Evolutionary conservation across 2,888 invertebrate genomes (phyloP), one percentile per base, ranked within the genome.

Genomic region (Thyatira batis): DNA sequence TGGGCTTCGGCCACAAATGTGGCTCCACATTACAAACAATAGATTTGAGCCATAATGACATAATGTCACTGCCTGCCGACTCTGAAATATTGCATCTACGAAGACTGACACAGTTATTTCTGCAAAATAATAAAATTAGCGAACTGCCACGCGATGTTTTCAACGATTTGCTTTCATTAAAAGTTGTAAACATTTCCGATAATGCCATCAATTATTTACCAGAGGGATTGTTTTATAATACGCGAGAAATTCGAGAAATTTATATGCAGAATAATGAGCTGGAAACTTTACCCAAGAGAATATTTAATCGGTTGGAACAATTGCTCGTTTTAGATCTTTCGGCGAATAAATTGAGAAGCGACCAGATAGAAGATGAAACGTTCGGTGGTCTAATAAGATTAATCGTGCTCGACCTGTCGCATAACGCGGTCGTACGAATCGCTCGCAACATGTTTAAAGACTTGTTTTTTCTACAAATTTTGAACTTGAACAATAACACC

Each of bases 181-280:
- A 96, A 73, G 94, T 96, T 50, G 92, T 98, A 53, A 97, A 98
- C 86, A 90, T 98, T 61, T 97, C 97, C 52, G 95, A 96, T 86
- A 98, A 98, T 84, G 94, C 95, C 59, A 93, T 98, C 73, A 95
- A 94, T 74, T 94, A 95, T 53, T 89, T 98, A 79, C 98, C 98
- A 6, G 95, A 96, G 67, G 95, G 95, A 56, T 88, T 97, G 62
- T 97, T 98, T 85, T 94, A 95, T 63, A 95, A 95, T 73, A 95
- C 95, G 61, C 94, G 95, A 65, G 97, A 97, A 82, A 92, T 97
- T 63, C 94, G 96, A 49, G 97, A 97, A 88, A 94, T 97, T 75
- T 96, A 97, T 87, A 92, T 97, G 77, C 96, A 97, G 79, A 95
- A 96, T 91, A 98, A 98, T 88, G 95, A 96, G 71, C 92, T 98